Base-by-base conservation (phyloP, 1,140 invertebrate species). In the Pentalonia nigronervosa region DNA sequence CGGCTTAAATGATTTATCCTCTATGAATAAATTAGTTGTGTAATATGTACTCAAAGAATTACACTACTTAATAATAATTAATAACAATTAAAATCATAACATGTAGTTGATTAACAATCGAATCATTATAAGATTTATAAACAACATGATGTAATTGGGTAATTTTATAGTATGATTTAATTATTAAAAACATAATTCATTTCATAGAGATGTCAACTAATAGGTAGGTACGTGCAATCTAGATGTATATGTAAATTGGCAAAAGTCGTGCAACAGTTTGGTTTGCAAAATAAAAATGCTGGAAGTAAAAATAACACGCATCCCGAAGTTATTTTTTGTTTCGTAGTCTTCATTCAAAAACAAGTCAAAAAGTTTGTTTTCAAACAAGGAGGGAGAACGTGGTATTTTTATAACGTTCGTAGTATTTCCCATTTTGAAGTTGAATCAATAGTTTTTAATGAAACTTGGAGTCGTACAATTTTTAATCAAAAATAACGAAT, bases 331-430 rank as follows among this genome's bases (percentile, higher is more conserved):
- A n/a, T 48, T 34, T 48, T 48, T 34, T 23, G 48, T 23, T 34
- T 45, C 8, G 20, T 23, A 89, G 87, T 89, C 34, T 50, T 50
- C 20, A 34, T 36, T 89, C 34, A 53, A 87, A 87, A 34, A 23
- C n/a, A 89, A 89, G n/a, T 53, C 87, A 30, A 8, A 89, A 89
- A 89, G 48, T 53, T 88, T 89, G n/a, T 36, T 89, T 89, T 9
- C 30, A 14, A 36, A 89, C 87, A 89, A 88, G 17, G 11, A 48
- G 41, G 2, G 14, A 20, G 30, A 25, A 47, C 23, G 8, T 84
- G 1, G 23, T 41, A 34, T 45, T 84, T 84, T 84, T 36, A 83
- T 45, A 47, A 87, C 45, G 6, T 87, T 48, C 23, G n/a, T 47
- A 45, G 34, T 84, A 84, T 45, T 84, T 45, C 60, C 23, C 36